These are phyloP conservation scores for Protaetia brevitarsis DNA, from an alignment of 1,140 invertebrate species.

Conservation along the genomic window DNA sequence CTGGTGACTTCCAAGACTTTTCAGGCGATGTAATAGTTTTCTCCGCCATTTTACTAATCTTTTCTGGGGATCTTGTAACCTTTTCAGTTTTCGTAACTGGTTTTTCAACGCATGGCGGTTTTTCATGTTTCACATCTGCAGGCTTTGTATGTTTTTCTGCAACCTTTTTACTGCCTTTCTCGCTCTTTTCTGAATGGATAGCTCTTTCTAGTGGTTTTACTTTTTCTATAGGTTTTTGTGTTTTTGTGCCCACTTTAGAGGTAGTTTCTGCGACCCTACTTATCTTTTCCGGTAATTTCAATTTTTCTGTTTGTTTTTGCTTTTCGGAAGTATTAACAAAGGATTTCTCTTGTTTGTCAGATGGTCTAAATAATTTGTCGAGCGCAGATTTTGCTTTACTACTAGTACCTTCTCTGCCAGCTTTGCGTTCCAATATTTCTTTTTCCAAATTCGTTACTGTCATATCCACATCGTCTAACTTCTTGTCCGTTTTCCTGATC, in stretches of 20 bases:
- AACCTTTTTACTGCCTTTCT: not conserved
- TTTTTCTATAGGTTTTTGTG: constrained; percentile 20
- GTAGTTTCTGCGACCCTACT: constrained; percentile 9
- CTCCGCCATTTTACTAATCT: no score
- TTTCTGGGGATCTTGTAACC: constrained; percentile 17
- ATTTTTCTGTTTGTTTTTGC: not conserved
- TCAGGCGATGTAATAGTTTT: constrained; percentile 25
- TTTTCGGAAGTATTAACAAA: constrained; percentile 24
- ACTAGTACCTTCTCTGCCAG: constrained; percentile 49
- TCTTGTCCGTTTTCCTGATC: constrained; percentile 70
- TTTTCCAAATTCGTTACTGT: constrained; percentile 51
- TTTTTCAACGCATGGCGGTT: not conserved
- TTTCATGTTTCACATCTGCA: not conserved
- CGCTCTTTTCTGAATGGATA: not conserved
- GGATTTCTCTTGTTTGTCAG: constrained; percentile 44
- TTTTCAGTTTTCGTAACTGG: not conserved
- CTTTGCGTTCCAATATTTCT: constrained; percentile 56
- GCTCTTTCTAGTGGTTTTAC: constrained; percentile 12
- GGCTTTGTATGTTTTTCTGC: constrained; percentile 9
- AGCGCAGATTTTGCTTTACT: constrained; percentile 51
- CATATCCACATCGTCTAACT: constrained; percentile 51
- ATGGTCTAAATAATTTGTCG: constrained; percentile 53
- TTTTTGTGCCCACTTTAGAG: constrained; percentile 25
- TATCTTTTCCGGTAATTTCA: constrained; percentile 13
- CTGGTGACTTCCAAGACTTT: constrained; percentile 27